Base-by-base conservation (phyloP, 53 echinoderm and acorn worm genomes). In the Pentamera pediparva region DNA sequence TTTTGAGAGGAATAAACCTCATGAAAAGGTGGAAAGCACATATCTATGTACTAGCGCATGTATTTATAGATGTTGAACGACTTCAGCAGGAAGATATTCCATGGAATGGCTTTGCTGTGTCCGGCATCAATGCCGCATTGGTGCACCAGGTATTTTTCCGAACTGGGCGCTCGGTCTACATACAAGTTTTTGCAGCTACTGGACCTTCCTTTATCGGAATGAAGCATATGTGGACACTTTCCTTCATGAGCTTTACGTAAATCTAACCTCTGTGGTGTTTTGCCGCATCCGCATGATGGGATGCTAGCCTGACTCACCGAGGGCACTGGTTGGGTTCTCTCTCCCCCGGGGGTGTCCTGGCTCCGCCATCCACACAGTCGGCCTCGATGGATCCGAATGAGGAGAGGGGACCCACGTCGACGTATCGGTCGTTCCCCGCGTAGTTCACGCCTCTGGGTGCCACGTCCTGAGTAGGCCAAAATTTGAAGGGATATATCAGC, bases 261-360 rank as follows among this genome's bases (percentile, higher is more conserved):
- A 58, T 20, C 4, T 20, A 30, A 58, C 59, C 26, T 58, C 25
- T 21, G 15, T 17, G 31, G 2, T 8, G 3, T 24, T 27, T 15
- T 58, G 24, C 26, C 21, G 59, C 15, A 2, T 5, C 6, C 26
- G 9, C 32, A 31, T 18, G 35, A 34, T 10, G 54, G 6, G 24
- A 13, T n/a, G n/a, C n/a, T n/a, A n/a, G n/a, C n/a, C n/a, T n/a
- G n/a, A 67, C 67, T 39, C 30, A 67, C 67, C 67, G 67, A 67
- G 67, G 67, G 45, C 67, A 67, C 29, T 41, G 9, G 45, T 67
- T 67, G 29, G 29, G 18, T 2, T 67, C 45, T 24, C 26, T 39
- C 22, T 67, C 45, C 24, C 3, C 21, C 21, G 67, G 27, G 31
- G 48, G 8, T 18, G 39, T n/a, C 10, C 6, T 29, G n/a, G n/a